These are phyloP conservation scores for Calidris pygmaea DNA, from an alignment of 2,113 vertebrate genomes.

Conservation along the genomic window DNA sequence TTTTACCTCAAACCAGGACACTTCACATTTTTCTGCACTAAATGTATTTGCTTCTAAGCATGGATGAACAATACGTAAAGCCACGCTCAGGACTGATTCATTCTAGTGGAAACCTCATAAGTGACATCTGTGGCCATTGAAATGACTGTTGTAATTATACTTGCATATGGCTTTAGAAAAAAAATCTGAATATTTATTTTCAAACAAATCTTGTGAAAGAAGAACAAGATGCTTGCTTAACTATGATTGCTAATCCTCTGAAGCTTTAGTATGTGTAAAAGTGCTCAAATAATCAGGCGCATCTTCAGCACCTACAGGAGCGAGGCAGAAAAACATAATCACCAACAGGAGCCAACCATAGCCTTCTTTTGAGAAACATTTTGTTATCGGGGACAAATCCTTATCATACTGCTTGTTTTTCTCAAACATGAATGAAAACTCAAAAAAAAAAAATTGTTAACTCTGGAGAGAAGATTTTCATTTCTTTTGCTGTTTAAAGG, in stretches of 20 bases:
- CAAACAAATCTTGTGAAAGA: background rate
- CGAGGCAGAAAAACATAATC: background rate
- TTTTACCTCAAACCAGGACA: too few species aligned
- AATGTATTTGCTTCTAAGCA: background rate
- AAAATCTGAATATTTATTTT: background rate
- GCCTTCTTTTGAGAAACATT: background rate
- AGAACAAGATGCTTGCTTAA: background rate
- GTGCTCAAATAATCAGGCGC: background rate
- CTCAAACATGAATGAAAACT: background rate
- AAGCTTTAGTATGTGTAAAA: background rate
- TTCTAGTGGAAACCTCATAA: background rate
- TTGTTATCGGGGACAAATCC: background rate
- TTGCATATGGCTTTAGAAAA: background rate
- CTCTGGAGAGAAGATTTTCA: background rate
- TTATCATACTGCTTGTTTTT: background rate
- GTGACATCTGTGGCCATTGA: background rate
- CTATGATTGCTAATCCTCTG: background rate
- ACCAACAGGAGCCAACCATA: background rate
- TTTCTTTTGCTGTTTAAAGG: background rate
- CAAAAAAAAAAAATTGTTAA: background rate
- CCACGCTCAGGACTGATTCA: background rate
- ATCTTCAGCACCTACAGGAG: background rate
- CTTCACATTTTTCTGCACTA: background rate
- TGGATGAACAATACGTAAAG: background rate
- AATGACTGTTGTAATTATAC: background rate